These are phyloP conservation scores for Microcebus tavaratra DNA, from an alignment of 2,113 vertebrate species.

Conservation along the genomic window DNA sequence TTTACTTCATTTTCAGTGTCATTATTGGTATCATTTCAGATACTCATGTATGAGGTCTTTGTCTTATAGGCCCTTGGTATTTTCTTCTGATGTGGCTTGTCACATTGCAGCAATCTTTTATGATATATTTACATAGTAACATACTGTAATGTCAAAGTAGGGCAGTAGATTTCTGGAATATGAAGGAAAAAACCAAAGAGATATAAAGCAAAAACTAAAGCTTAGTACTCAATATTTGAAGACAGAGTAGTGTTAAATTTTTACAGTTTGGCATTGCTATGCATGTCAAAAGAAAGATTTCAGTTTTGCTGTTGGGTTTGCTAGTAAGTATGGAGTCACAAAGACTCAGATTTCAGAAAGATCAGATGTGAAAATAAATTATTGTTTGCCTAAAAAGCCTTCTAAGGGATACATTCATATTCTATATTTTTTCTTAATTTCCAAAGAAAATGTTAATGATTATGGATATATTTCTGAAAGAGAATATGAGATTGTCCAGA, in stretches of 20 bases:
- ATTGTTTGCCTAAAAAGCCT: background rate
- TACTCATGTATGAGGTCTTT: slow-evolving; percentile 4
- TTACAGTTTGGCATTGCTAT: slow-evolving; percentile 26
- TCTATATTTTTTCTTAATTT: background rate
- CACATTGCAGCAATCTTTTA: background rate
- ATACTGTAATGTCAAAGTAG: slow-evolving; percentile 9
- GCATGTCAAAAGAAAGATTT: slow-evolving; percentile 24
- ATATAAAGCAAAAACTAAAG: slow-evolving; percentile 30
- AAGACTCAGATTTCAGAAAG: slow-evolving; percentile 40
- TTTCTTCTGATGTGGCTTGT: slow-evolving; percentile 24
- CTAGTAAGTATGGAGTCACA: background rate
- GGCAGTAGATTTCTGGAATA: slow-evolving; percentile 6
- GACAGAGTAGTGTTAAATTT: background rate
- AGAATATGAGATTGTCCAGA: background rate
- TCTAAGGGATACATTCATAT: background rate
- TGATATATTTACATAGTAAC: slow-evolving; percentile 55
- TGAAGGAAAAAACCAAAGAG: slow-evolving; percentile 34
- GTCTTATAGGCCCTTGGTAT: background rate
- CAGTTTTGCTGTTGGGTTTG: slow-evolving; percentile 21
- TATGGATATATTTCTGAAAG: background rate
- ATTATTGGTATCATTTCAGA: slow-evolving; percentile 66
- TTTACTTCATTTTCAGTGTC: slow-evolving; percentile 65
- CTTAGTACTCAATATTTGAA: slow-evolving; percentile 29
- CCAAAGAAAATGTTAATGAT: background rate
- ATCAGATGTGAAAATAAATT: background rate